Evolutionary conservation across 2,888 invertebrate species (phyloP).

Genomic region (Tinea trinotella): DNA sequence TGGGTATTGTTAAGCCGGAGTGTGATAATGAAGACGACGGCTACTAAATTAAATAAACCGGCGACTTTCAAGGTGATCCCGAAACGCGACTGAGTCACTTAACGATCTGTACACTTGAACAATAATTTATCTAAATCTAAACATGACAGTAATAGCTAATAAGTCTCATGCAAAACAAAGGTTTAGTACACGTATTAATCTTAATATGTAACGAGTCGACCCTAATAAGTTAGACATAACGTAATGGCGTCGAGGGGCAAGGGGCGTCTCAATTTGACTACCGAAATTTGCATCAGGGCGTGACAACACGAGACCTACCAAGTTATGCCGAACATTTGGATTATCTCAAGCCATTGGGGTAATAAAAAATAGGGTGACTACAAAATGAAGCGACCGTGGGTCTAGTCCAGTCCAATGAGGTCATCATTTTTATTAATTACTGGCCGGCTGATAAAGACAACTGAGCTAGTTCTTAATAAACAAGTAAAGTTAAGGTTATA

Average conservation of each 20-base stretch:
- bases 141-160: not conserved
- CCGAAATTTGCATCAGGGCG: slow-evolving; percentile 16
- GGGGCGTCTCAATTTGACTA: slow-evolving; percentile 2
- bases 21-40: too few relatives aligned
- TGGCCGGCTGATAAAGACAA: too few relatives aligned
- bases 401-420: too few relatives aligned
- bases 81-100: too few relatives aligned
- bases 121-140: too few relatives aligned
- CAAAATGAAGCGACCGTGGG: not conserved
- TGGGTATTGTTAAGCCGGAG: too few relatives aligned
- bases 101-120: too few relatives aligned
- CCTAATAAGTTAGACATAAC: slow-evolving; percentile 5
- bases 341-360: slow-evolving; percentile 9
- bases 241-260: not conserved
- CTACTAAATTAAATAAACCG: too few relatives aligned
- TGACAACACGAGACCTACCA: slow-evolving; percentile 6
- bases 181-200: slow-evolving; percentile 8
- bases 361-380: not conserved
- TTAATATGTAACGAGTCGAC: not conserved
- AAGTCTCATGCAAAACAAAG: not conserved
- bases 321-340: slow-evolving; percentile 16
- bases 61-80: too few relatives aligned
- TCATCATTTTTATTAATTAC: too few relatives aligned
- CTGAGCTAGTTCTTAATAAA: too few relatives aligned
- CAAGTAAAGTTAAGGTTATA: too few relatives aligned